phyloP scores from a whole-genome alignment of 2,888 invertebrate genomes.

The Rugalucina vietnamica region DNA sequence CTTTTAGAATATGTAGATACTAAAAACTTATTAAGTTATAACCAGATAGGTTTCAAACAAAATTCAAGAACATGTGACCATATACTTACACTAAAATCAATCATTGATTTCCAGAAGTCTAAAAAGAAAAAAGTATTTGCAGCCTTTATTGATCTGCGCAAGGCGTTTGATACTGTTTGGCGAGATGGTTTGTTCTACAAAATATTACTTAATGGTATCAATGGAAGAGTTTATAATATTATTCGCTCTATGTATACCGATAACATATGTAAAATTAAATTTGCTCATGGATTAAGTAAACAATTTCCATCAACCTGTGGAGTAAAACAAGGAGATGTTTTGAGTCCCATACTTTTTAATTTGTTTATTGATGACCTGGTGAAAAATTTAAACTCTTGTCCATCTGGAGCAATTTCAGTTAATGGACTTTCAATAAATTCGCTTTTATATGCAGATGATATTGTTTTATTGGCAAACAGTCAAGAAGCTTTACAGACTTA shows the following conservation, averaged over 20 bases:
- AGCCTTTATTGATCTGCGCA: constrained; percentile 33
- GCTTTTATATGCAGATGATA: constrained; percentile 31
- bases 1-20: neutral
- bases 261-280: constrained; percentile 25
- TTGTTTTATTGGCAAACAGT: constrained; percentile 23
- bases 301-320: neutral
- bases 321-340: constrained; percentile 12
- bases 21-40: constrained; percentile 11
- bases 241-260: constrained; percentile 32
- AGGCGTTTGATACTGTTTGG: constrained; percentile 50
- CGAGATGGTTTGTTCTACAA: constrained; percentile 26
- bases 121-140: constrained; percentile 29
- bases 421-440: neutral
- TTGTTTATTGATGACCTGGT: constrained; percentile 22
- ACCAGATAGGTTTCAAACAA: constrained; percentile 34
- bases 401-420: neutral
- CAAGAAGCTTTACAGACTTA: constrained; percentile 10
- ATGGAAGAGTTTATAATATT: constrained; percentile 17
- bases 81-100: constrained; percentile 24
- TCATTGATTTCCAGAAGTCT: constrained; percentile 27
- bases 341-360: constrained; percentile 26
- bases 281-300: neutral
- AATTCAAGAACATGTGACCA: constrained; percentile 32
- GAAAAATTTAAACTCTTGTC: neutral
- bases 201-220: neutral